A percentile compares a stretch with the other conserved stretches of the same genome.
These are phyloP conservation scores for Lamellibrachia columna DNA, from an alignment of 2,888 invertebrate species.

Conservation along the genomic window DNA sequence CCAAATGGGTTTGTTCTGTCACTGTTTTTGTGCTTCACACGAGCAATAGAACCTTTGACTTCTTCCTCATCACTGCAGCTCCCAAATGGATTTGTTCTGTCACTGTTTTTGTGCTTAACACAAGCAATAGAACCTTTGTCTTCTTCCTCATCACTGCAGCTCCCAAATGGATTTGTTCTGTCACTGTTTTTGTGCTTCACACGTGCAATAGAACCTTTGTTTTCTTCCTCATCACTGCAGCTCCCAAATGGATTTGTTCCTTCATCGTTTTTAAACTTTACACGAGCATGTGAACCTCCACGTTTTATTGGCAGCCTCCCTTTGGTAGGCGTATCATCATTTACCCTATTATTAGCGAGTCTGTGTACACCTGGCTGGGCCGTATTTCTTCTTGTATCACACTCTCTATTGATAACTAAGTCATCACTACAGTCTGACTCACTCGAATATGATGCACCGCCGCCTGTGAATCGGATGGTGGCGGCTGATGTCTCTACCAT, in stretches of 20 bases:
- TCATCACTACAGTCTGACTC: constrained; percentile 25
- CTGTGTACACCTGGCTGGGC: neutral
- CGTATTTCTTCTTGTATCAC: neutral
- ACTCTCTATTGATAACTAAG: neutral
- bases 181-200: neutral
- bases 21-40: no score
- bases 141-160: no score
- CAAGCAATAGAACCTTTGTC: no score
- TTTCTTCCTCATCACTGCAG: no score
- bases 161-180: neutral
- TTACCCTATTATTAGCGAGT: neutral
- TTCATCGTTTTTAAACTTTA: neutral
- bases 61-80: no score
- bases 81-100: no score
- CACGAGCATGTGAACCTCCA: neutral
- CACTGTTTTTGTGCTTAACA: no score
- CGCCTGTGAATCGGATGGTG: constrained; percentile 30
- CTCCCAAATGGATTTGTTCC: neutral
- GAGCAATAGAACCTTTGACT: no score
- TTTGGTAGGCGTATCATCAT: neutral
- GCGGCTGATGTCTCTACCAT: constrained; percentile 31
- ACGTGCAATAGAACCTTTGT: neutral
- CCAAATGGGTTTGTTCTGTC: no score
- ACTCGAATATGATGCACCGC: constrained; percentile 21
- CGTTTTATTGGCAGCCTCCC: neutral